These are phyloP conservation scores for Pseudachorutes palmiensis DNA, from an alignment of 1,140 invertebrate species.

Conservation along the genomic window DNA sequence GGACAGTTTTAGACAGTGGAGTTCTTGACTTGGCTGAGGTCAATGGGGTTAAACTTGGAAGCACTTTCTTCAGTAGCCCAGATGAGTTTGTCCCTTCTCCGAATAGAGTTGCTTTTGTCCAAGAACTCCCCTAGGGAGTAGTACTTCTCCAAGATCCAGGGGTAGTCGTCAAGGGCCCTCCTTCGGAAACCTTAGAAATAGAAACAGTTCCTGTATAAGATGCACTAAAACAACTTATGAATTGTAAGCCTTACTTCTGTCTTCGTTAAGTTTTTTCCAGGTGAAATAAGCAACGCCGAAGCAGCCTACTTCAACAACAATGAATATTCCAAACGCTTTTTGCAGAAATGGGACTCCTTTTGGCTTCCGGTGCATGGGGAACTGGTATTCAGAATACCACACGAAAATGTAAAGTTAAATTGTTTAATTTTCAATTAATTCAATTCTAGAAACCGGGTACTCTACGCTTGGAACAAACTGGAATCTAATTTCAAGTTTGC, in stretches of 20 bases:
- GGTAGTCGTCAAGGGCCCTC: neutral
- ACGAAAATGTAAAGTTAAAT: too few relatives aligned
- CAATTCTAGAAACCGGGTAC: too few relatives aligned
- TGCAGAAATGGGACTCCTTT: neutral
- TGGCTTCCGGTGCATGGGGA: neutral
- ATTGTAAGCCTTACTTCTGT: neutral
- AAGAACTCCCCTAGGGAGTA: conserved; percentile 22
- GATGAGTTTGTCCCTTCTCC: conserved; percentile 14
- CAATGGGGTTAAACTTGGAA: too few relatives aligned
- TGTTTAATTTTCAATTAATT: too few relatives aligned
- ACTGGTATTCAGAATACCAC: too few relatives aligned
- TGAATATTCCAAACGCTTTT: neutral
- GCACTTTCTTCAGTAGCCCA: conserved; percentile 15
- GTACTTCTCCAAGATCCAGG: conserved; percentile 22
- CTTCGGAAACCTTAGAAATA: conserved; percentile 16
- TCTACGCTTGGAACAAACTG: too few relatives aligned
- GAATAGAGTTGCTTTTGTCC: conserved; percentile 7
- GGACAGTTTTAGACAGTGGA: too few relatives aligned
- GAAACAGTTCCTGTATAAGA: neutral
- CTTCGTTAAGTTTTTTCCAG: neutral
- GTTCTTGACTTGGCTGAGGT: too few relatives aligned
- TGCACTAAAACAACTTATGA: neutral
- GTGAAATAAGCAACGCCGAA: neutral
- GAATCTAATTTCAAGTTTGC: too few relatives aligned
- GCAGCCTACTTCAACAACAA: neutral